These are phyloP conservation scores for Pseudochaenichthys georgianus DNA, from an alignment of 2,797 vertebrate species.

Conservation along the genomic window DNA sequence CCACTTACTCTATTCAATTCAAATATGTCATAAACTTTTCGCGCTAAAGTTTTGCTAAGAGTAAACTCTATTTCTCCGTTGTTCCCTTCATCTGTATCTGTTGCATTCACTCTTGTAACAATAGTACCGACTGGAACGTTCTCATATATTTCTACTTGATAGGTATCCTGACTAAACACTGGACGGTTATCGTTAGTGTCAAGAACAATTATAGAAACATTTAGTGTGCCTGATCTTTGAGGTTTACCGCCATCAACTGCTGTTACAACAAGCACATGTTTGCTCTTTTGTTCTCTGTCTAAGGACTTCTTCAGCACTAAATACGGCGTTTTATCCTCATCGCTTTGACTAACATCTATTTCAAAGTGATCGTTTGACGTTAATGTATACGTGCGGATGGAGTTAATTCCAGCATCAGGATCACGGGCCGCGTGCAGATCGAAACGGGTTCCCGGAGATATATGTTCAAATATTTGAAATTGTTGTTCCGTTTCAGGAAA, in stretches of 20 bases:
- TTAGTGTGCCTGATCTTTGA: slow-evolving; percentile 53
- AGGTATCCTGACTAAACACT: slow-evolving; percentile 53
- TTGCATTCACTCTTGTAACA: slow-evolving; percentile 52
- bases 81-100: slow-evolving; percentile 74
- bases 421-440: slow-evolving; percentile 84
- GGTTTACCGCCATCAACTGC: slow-evolving; percentile 76
- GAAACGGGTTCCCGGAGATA: slow-evolving; percentile 71
- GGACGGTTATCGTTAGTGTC: slow-evolving; percentile 71
- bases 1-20: slow-evolving; percentile 55
- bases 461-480: slow-evolving; percentile 72
- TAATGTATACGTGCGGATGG: slow-evolving; percentile 71
- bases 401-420: slow-evolving; percentile 82
- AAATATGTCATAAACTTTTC: slow-evolving; percentile 57
- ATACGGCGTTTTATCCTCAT: slow-evolving; percentile 79
- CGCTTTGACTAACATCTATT: slow-evolving; percentile 76
- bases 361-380: slow-evolving; percentile 72
- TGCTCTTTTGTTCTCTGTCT: slow-evolving; percentile 65
- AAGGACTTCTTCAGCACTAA: slow-evolving; percentile 75
- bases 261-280: slow-evolving; percentile 59
- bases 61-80: slow-evolving; percentile 74
- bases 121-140: neutral
- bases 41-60: slow-evolving; percentile 50
- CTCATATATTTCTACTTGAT: slow-evolving; percentile 52
- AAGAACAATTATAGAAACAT: slow-evolving; percentile 67
- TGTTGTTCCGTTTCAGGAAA: slow-evolving; percentile 71